Base-by-base conservation (phyloP, 1,140 invertebrate species). In the Tigriopus japonicus region DNA sequence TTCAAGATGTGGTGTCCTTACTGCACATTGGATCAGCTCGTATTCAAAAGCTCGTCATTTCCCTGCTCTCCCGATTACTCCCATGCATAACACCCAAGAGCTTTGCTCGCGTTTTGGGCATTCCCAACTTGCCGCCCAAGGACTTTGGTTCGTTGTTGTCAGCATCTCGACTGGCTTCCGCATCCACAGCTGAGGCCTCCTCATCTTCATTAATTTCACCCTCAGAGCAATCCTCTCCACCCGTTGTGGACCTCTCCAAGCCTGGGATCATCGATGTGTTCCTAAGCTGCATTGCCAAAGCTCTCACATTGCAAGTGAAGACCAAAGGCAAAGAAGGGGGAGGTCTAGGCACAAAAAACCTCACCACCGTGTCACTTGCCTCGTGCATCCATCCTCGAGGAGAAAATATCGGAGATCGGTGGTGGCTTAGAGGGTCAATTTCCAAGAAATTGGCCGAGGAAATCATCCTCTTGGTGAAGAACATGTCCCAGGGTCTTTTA, bases 21-120 rank as follows among this genome's bases (percentile, higher is more conserved):
- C 72, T 97, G 12, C 92, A 97, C 69, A 94, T 89, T 2, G 90
- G 90, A 43, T 92, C 90, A 63, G 89, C 91, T 52, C 76, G 92
- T 60, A 88, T 96, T 1, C 91, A 95, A 69, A 78, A 92, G 71
- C 91, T 96, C 76, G 80, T 95, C 17, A 85, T 80, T 21, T 81
- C 83, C 2, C 72, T 92, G 1, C 69, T 92, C 15, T 73, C 84
- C 42, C 76, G 87, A 67, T 87, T 92, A 60, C 69, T 92, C n/a
- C 85, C 86, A 0, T 84, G 87, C 72, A 84, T 90, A 14, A 78
- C 81, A 10, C 83, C 83, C 0, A 73, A 76, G 58, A 75, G 72
- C 35, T 76, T 85, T 43, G 80, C 78, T 0, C 77, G 75, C 62
- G 78, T 88, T 9, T 71, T 86, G 19, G 79, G 77, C 1, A 80